Percentiles rank a stretch among this genome's conserved stretches.
Conservation (phyloP, 2,888 invertebrate species). For the Azorinus chamasolen region DNA sequence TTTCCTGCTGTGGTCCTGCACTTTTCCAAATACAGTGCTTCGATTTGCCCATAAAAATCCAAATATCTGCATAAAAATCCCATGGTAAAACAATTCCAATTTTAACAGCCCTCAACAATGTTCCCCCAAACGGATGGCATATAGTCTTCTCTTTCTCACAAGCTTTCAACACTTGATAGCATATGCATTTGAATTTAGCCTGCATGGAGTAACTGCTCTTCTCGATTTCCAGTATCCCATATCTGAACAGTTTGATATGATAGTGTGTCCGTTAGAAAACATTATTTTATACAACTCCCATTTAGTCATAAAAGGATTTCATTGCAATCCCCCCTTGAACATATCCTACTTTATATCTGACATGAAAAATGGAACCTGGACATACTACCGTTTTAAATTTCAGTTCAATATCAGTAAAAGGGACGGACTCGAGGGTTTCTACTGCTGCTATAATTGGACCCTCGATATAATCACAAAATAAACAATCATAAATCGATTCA, state of each 20-base stretch:
- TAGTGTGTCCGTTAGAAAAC: slow-evolving; percentile 67
- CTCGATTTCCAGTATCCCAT: neutral
- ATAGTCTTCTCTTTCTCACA: slow-evolving; percentile 68
- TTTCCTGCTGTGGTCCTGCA: slow-evolving; percentile 39
- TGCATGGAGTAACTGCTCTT: slow-evolving; percentile 75
- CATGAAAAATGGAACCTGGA: slow-evolving; percentile 83
- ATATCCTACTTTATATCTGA: slow-evolving; percentile 7
- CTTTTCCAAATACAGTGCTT: slow-evolving; percentile 63
- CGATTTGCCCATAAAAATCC: slow-evolving; percentile 68
- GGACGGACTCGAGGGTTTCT: slow-evolving; percentile 50
- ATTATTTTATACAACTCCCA: slow-evolving; percentile 50
- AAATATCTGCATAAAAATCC: slow-evolving; percentile 83
- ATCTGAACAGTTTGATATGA: slow-evolving; percentile 60
- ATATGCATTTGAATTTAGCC: slow-evolving; percentile 70
- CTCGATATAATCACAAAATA: slow-evolving; percentile 80
- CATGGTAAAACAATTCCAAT: slow-evolving; percentile 81
- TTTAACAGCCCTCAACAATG: slow-evolving; percentile 83
- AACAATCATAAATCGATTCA: slow-evolving; percentile 78
- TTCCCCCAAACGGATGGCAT: slow-evolving; percentile 82
- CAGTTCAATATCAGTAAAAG: slow-evolving; percentile 62
- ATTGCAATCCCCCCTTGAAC: slow-evolving; percentile 5
- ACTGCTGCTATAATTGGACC: slow-evolving; percentile 79
- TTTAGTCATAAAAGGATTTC: slow-evolving; percentile 42
- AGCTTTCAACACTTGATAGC: slow-evolving; percentile 69
- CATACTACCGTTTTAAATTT: slow-evolving; percentile 71